Evolutionary conservation across 2,113 vertebrate species (phyloP).

Genomic region (Coptodon bakossiorum): DNA sequence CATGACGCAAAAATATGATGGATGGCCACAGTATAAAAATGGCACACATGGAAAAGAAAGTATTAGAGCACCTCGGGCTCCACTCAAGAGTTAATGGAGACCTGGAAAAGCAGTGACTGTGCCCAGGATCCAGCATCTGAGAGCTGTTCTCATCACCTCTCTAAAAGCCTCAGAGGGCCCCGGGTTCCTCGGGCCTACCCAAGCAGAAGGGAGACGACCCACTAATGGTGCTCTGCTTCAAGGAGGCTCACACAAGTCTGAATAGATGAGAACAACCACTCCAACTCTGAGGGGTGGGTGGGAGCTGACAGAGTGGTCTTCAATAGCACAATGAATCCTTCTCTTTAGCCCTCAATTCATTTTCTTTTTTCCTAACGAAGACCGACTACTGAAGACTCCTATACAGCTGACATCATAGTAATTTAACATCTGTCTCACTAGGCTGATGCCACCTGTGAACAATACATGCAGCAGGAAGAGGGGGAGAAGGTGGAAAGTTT

Average conservation of each 20-base stretch:
- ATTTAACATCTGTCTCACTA: background rate
- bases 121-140: constrained; percentile 14
- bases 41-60: background rate
- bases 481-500: background rate
- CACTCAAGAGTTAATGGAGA: constrained; percentile 23
- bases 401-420: background rate
- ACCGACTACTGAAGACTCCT: background rate
- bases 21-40: background rate
- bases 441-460: background rate
- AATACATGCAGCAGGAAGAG: background rate
- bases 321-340: constrained; percentile 22
- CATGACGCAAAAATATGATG: background rate
- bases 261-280: constrained; percentile 4
- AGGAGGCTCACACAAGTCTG: constrained; percentile 25
- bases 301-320: background rate
- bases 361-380: background rate
- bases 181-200: constrained; percentile 27
- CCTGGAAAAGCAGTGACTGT: background rate
- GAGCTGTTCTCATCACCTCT: constrained; percentile 46
- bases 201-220: constrained; percentile 46
- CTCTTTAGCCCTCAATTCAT: constrained; percentile 64
- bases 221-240: constrained; percentile 46
- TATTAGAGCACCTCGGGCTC: background rate
- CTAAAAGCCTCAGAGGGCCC: constrained; percentile 40
- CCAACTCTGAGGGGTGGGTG: background rate